These are phyloP conservation scores for Gadus chalcogrammus DNA, from an alignment of 2,113 vertebrate species.

Conservation along the genomic window DNA sequence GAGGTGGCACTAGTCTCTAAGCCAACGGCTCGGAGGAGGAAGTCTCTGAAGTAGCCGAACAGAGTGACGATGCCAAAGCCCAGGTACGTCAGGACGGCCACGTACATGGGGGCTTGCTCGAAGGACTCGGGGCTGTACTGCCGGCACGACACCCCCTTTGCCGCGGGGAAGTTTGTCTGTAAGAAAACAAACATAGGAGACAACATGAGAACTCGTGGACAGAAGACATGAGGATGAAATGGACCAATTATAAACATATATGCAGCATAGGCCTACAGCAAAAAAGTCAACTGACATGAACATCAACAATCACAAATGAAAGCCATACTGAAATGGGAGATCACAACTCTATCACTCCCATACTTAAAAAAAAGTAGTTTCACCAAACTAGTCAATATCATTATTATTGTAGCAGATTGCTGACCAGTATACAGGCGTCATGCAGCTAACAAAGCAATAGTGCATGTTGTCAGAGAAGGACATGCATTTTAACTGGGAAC, in stretches of 20 bases:
- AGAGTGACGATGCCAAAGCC: slow-evolving; percentile 86
- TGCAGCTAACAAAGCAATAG: no score
- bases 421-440: no score
- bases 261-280: neutral
- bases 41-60: slow-evolving; percentile 92
- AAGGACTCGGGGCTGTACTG: slow-evolving; percentile 73
- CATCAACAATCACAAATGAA: neutral
- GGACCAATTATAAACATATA: neutral
- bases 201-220: slow-evolving; percentile 1
- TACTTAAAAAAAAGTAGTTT: neutral
- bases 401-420: no score
- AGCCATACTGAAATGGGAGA: neutral
- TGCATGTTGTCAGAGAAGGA: no score
- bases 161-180: slow-evolving; percentile 74
- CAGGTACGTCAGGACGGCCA: slow-evolving; percentile 86
- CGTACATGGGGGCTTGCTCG: slow-evolving; percentile 87
- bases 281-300: neutral
- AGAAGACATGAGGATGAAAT: neutral
- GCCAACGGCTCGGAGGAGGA: slow-evolving; percentile 85
- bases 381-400: neutral
- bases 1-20: slow-evolving; percentile 83
- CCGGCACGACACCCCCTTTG: slow-evolving; percentile 60
- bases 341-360: neutral
- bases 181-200: slow-evolving; percentile 40
- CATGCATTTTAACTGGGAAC: no score